A percentile compares a stretch with the other conserved stretches of the same genome.
These are phyloP conservation scores for Boulengeromyrus knoepffleri DNA, from an alignment of 2,113 vertebrate species.

Conservation along the genomic window DNA sequence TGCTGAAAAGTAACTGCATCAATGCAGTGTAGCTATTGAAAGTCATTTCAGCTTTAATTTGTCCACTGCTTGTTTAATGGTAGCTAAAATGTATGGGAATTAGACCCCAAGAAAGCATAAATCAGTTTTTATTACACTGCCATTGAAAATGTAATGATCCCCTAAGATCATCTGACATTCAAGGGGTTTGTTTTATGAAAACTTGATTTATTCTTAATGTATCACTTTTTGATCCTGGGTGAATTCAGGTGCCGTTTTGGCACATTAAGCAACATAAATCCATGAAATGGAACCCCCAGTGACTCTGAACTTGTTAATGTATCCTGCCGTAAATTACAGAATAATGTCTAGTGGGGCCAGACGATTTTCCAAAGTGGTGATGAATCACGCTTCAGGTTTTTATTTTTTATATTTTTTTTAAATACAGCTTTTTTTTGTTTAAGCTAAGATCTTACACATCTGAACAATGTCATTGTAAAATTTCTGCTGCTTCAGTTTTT, in stretches of 20 bases:
- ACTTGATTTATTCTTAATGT: background rate
- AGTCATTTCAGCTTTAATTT: background rate
- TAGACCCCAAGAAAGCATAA: background rate
- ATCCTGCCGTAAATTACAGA: background rate
- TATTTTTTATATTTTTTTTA: background rate
- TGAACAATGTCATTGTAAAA: background rate
- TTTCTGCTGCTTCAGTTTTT: background rate
- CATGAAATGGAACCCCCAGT: background rate
- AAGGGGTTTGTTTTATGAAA: background rate
- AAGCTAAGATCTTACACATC: background rate
- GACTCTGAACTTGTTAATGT: background rate
- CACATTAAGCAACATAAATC: conserved; percentile 4
- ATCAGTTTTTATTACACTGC: background rate
- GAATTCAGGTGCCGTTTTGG: background rate
- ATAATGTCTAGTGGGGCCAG: background rate
- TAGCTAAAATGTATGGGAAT: background rate
- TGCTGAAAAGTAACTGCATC: background rate
- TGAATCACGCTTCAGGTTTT: background rate
- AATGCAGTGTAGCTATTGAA: background rate
- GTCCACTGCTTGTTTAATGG: background rate
- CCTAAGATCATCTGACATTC: conserved; percentile 2
- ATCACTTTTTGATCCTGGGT: background rate
- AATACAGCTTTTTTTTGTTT: background rate
- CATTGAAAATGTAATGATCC: background rate
- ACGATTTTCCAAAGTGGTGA: background rate